phyloP scores from a whole-genome alignment of 2,888 invertebrate genomes.

The Hetaerina titia region DNA sequence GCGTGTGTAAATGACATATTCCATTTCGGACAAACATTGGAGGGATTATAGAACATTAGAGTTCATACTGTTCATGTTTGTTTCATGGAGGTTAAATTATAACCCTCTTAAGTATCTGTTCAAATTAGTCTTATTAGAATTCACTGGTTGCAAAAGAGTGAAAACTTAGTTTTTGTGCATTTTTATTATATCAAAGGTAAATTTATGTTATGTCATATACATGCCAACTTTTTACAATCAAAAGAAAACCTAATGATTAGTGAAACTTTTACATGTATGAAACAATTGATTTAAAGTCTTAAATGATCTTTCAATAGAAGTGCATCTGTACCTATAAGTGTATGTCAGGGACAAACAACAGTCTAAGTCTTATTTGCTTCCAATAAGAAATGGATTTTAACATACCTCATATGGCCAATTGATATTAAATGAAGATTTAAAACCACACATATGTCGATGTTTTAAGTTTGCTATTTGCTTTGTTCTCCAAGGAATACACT shows the following conservation, averaged over 20 bases:
- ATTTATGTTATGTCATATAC: slow-evolving; percentile 63
- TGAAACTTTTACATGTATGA: slow-evolving; percentile 55
- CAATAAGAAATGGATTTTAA: slow-evolving; percentile 36
- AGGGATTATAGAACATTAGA: slow-evolving; percentile 65
- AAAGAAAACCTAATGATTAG: slow-evolving; percentile 57
- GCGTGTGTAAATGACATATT: slow-evolving; percentile 50
- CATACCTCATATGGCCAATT: slow-evolving; percentile 47
- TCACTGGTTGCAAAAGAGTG: slow-evolving; percentile 56
- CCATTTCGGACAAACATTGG: slow-evolving; percentile 61
- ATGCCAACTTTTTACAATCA: slow-evolving; percentile 64
- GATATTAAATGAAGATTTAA: slow-evolving; percentile 7
- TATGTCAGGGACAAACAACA: slow-evolving; percentile 46
- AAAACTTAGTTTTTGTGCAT: slow-evolving; percentile 58
- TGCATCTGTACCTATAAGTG: slow-evolving; percentile 41
- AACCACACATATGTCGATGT: background rate
- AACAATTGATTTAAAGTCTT: slow-evolving; percentile 61
- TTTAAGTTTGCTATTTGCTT: background rate
- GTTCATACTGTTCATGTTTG: slow-evolving; percentile 63
- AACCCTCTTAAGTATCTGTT: slow-evolving; percentile 53
- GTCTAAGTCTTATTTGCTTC: slow-evolving; percentile 54
- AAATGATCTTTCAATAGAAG: slow-evolving; percentile 54
- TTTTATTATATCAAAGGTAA: slow-evolving; percentile 63
- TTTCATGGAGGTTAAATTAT: slow-evolving; percentile 54
- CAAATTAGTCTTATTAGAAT: slow-evolving; percentile 61
- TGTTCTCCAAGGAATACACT: background rate